Base-by-base conservation (phyloP, 2,888 invertebrate genomes). In the Stenurella melanura region DNA sequence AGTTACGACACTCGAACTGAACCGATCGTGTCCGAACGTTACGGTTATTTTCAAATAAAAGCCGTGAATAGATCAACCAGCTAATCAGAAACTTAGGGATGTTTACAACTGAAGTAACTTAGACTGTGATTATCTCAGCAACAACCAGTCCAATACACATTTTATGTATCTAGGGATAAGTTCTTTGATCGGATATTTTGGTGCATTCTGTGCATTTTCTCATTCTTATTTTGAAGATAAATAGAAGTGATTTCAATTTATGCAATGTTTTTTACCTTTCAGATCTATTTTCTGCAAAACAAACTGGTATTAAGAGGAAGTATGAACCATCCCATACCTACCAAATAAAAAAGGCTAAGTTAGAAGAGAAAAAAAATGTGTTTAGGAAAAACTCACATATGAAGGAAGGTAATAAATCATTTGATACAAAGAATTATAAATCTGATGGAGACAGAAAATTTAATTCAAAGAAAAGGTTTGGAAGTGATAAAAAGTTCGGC, bases 261-360 rank as follows among this genome's bases (percentile, higher is more conserved):
- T 5, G 9, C 30, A 42, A n/a, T 30, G 11, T 57, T 75, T 64
- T 60, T 56, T 17, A 61, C n/a, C 61, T 73, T 76, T 73, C 66
- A 87, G 88, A 87, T 81, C 80, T 88, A 18, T 87, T 86, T 71
- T 76, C 83, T 60, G 75, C 76, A 19, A 75, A 77, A 0, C 74
- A 57, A n/a, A 75, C 64, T 38, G 86, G 78, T 17, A 83, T 74
- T 21, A 81, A 81, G 67, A 74, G 81, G 38, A 81, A 81, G 64
- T 79, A 68, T 54, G 75, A 76, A 19, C 68, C 67, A 26, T 30
- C 72, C 17, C 61, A 76, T 68, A 26, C 1, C 4, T 86, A 80
- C 61, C 87, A 86, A 79, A 85, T 76, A 76, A 88, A 87, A 76
- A 86, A 81, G 76, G 81, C 76, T 9, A 83, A 81, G 78, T 50